Evolutionary conservation across 1,140 invertebrate genomes (phyloP).

Genomic region (Orussus abietinus): DNA sequence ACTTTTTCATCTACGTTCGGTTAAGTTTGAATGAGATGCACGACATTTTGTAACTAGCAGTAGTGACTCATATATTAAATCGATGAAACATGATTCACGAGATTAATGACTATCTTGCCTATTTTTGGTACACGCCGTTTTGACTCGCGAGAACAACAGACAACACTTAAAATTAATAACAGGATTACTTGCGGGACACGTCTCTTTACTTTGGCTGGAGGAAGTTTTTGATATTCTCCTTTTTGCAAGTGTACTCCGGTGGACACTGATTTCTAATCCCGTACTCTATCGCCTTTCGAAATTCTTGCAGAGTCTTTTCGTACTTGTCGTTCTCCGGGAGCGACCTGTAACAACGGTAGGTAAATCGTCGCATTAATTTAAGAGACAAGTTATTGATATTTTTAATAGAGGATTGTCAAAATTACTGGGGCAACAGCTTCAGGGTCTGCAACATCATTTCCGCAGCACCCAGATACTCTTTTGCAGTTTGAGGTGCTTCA

Average conservation of each 20-base stretch:
- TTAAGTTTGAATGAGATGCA: too few species aligned
- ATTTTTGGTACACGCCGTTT: slow-evolving; percentile 4
- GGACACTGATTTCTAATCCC: slow-evolving; percentile 41
- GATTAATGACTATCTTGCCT: background rate
- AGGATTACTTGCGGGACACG: too few species aligned
- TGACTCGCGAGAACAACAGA: too few species aligned
- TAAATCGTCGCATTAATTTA: too few species aligned
- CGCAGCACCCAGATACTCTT: slow-evolving; percentile 69
- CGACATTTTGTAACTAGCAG: too few species aligned
- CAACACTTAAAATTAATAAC: too few species aligned
- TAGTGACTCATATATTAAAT: too few species aligned
- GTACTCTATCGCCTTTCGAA: slow-evolving; percentile 47
- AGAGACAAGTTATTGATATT: too few species aligned
- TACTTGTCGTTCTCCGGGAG: slow-evolving; percentile 45
- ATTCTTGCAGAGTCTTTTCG: slow-evolving; percentile 40
- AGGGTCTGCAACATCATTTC: slow-evolving; percentile 69
- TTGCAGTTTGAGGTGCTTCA: slow-evolving; percentile 66
- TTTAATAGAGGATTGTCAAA: too few species aligned
- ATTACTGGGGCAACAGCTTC: slow-evolving; percentile 66
- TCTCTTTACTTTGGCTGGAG: slow-evolving; percentile 26
- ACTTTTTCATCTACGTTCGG: too few species aligned
- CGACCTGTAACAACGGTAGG: too few species aligned
- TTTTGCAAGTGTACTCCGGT: slow-evolving; percentile 47
- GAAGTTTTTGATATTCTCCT: slow-evolving; percentile 45
- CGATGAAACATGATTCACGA: slow-evolving; percentile 2